Evolutionary conservation across 2,797 vertebrate species (phyloP).

Genomic region (Tangara arthus): DNA sequence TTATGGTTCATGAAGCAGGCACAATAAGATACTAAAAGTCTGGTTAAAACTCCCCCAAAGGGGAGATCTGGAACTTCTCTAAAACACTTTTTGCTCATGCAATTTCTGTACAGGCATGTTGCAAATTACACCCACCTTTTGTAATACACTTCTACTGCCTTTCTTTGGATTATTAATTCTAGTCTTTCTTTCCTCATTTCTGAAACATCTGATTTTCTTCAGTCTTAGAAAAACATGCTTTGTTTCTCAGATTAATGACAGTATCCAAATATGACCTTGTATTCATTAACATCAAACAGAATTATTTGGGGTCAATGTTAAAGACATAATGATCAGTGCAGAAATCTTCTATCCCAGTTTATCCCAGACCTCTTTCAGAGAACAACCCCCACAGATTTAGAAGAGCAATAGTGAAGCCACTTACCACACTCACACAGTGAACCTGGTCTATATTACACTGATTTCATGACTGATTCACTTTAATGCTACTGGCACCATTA

Average conservation of each 20-base stretch:
- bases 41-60: neutral
- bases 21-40: neutral
- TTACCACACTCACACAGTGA: neutral
- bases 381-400: neutral
- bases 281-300: neutral
- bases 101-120: neutral
- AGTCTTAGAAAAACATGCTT: neutral
- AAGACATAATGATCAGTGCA: neutral
- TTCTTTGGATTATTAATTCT: neutral
- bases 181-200: neutral
- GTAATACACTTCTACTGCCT: neutral
- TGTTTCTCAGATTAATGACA: neutral
- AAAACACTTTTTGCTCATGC: neutral
- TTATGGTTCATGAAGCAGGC: neutral
- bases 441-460: neutral
- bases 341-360: neutral
- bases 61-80: neutral
- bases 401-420: neutral
- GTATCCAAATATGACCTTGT: neutral
- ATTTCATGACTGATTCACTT: neutral
- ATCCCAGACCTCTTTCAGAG: neutral
- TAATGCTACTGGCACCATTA: neutral
- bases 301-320: neutral
- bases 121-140: neutral
- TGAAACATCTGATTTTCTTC: neutral